Evolutionary conservation across 1,140 invertebrate species (phyloP), one percentile per base, ranked within the genome.

Genomic region (Hycleus cichorii): DNA sequence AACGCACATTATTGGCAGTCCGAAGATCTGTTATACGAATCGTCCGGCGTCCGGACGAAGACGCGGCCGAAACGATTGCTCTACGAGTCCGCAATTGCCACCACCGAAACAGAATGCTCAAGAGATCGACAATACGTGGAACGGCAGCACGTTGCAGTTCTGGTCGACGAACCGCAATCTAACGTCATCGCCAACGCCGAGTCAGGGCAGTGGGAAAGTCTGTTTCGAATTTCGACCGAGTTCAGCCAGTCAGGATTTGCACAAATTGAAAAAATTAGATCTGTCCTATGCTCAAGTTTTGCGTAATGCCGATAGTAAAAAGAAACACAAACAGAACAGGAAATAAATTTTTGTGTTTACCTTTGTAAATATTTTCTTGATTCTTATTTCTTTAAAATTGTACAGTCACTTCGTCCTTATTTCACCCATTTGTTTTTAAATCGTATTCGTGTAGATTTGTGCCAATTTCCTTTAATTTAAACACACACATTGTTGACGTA

Each of bases 261-360:
- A 89, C 59, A 87, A 87, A 65, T 74, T 93, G 44, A 86, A 86
- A 69, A 83, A 85, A 62, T 74, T 93, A 26, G 89, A 93, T 63
- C 80, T 88, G 67, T 88, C 88, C 3, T 93, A 92, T 69, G 89
- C 89, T 32, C 32, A 32, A 7, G 32, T 32, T 7, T 32, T 32
- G 32, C 4, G 32, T 0, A 32, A 7, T 32, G 32, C 32, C 7
- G 32, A 32, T 32, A 32, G 0, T 32, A 32, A 32, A 7, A 32
- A 32, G 32, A 32, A 32, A 32, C 32, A 32, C 32, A 4, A 32
- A 32, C 32, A 32, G 32, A 32, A 32, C 7, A 32, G 32, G 32
- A 32, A 32, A 32, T 32, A 32, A 32, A 7, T 32, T 32, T 32
- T 32, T 32, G 32, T 32, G 32, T 32, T 18, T 18, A 18, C 18